Percentiles rank a stretch among this genome's conserved stretches.
These are phyloP conservation scores for Mesochorus sp. DNA, from an alignment of 2,888 invertebrate genomes.

Conservation along the genomic window DNA sequence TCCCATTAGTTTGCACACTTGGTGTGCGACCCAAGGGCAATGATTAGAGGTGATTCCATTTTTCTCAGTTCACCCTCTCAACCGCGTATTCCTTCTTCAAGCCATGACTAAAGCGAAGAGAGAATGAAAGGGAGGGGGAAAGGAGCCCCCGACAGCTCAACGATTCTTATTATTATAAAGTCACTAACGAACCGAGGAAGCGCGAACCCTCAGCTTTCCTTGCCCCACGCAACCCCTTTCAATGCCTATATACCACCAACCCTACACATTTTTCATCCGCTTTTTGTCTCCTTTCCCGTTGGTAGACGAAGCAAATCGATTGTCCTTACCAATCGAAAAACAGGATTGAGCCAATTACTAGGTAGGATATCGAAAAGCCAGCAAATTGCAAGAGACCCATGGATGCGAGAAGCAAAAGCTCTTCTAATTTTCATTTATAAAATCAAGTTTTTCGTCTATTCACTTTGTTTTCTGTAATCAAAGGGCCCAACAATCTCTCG, in stretches of 20 bases:
- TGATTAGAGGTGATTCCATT: conserved; percentile 77
- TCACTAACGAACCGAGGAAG: conserved; percentile 77
- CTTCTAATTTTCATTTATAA: conserved; percentile 41
- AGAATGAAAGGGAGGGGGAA: neutral
- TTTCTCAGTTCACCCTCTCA: conserved; percentile 66
- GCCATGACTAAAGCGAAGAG: neutral
- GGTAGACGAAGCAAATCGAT: conserved; percentile 72
- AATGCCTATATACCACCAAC: neutral
- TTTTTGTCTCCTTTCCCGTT: conserved; percentile 25
- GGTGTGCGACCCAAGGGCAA: conserved; percentile 62
- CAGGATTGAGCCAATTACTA: conserved; percentile 63
- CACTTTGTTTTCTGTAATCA: too few relatives aligned
- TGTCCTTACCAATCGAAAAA: conserved; percentile 64
- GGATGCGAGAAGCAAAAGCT: conserved; percentile 23
- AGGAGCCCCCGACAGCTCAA: conserved; percentile 51
- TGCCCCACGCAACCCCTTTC: conserved; percentile 3
- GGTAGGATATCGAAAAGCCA: conserved; percentile 10
- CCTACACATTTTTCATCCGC: neutral
- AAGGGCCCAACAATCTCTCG: too few relatives aligned
- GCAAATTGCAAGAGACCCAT: conserved; percentile 17
- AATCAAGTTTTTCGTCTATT: conserved; percentile 31
- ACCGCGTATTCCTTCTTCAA: conserved; percentile 29
- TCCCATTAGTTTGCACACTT: conserved; percentile 40
- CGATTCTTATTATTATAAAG: conserved; percentile 76
- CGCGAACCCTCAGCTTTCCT: conserved; percentile 55